Base-by-base conservation (phyloP, 1,140 invertebrate species). In the Camponotus vicinus region DNA sequence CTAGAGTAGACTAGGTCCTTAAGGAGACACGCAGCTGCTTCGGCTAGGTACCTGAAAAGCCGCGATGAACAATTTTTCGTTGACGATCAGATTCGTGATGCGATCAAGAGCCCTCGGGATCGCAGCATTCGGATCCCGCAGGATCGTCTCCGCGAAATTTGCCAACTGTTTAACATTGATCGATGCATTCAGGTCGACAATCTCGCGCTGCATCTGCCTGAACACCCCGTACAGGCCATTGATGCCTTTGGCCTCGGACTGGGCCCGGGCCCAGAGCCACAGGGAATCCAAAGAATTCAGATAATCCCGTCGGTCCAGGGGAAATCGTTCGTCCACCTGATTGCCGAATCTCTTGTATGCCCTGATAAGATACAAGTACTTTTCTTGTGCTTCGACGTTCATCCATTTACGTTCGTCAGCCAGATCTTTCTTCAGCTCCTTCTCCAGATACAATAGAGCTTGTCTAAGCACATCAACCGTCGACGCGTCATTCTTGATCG, bases 151-250 rank as follows among this genome's bases (percentile, higher is more conserved):
- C 0, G 96, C 96, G 63, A 98, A 93, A 92, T 97, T 96, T 13
- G 95, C 86, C 95, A 97, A 96, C 94, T 95, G 61, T 92, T 93
- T 6, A 94, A 95, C 21, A 95, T 95, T 21, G 92, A 96, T 32
- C 95, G 94, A 21, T 92, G 87, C 2, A 2, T 86, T 85, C 61
- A 85, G 71, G 8, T 89, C 82, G 5, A 86, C 40, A 67, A 92
- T 61, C 94, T 96, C 91, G 0, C 95, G 95, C 85, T 95, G 95
- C 88, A 93, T 95, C 70, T 95, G 93, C 3, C 96, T 89, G 88
- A 97, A 97, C 4, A 95, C 95, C 85, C 95, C 95, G 89, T 97
- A 97, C 11, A 97, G 91, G 0, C 95, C 96, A 49, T 96, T 95
- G 11, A 97, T 94, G 0, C 93, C 92, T n/a, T 94, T 92, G 70